Evolutionary conservation across 1,140 invertebrate genomes (phyloP), one percentile per base, ranked within the genome.

Genomic region (Bombus sylvicola): DNA sequence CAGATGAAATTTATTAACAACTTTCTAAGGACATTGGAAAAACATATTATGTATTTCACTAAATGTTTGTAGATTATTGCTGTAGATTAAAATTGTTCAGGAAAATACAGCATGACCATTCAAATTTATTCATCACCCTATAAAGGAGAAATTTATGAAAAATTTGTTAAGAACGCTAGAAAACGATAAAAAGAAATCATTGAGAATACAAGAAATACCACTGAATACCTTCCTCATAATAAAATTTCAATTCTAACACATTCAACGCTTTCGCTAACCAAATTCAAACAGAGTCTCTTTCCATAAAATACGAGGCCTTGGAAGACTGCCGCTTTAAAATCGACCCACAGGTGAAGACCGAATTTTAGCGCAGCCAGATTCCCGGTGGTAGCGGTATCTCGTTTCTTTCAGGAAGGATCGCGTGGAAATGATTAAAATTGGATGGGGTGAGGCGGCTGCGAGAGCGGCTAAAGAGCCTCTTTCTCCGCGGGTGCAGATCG

Each of bases 401-500:
- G 37, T 4, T 28, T 41, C 82, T 83, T 83, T 83, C 53, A 79
- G 22, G n/a, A 2, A n/a, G 37, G 47, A 79, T 79, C 82, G 64
- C 75, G 15, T 43, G 43, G 31, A 68, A 39, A 59, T 22, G 31
- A 34, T 34, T 39, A 80, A 73, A 80, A 47, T 34, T 34, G 13
- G 28, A 41, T 64, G 8, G 9, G 47, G 31, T 37, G 25, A 39
- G 37, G 62, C 43, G 62, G n/a, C 28, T 37, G 47, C 39, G 2
- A 59, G 64, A 37, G 39, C 34, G 39, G 22, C 34, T 34, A 71
- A 77, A 34, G 68, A 25, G 47, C 10, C 39, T n/a, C 53, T 53
- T 75, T 84, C 39, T 59, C n/a, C 28, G 15, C 4, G 34, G 73
- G 28, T 53, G 47, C 82, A 79, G 83, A 84, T 84, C 83, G 66